Base-by-base conservation (phyloP, 2,113 vertebrate genomes). In the Bostrychus sinensis region DNA sequence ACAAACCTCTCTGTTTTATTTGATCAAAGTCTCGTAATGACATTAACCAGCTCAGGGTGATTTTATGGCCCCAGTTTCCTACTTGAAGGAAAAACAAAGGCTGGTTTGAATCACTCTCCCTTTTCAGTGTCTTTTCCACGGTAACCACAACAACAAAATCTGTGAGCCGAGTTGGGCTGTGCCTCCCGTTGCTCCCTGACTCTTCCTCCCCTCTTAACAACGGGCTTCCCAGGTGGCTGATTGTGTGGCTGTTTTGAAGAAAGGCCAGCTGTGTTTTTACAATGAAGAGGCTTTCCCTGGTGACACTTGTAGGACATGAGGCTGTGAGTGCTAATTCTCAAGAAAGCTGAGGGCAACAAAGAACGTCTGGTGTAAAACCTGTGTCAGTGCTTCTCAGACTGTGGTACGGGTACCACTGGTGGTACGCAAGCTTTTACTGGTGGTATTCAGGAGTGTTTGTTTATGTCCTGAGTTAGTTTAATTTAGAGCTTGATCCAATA, bases 181-280 rank as follows among this genome's bases (percentile, higher is more conserved):
- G 61, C 30, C 60, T 36, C 57, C 9, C 42, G 20, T 43, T 65
- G 60, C 20, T 50, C 25, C 45, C 38, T n/a, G n/a, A n/a, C n/a
- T 37, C 26, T 37, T 39, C 7, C 43, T 43, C 64, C 37, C 78
- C 37, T 30, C 65, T 54, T 19, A 72, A 53, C 67, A 13, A 48
- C 12, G 12, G 42, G 22, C 37, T 81, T 73, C 78, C 70, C 43
- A 36, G 75, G 64, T 75, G 77, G 53, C 38, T 77, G 60, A 61
- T 72, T 73, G 54, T 61, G 32, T 59, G 1, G 19, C 37, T 62
- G 23, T 68, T 39, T 51, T 66, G 57, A 37, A 17, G 60, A 16
- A 1, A 0, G 28, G 59, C 62, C 78, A 75, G 80, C 61, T 80
- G 77, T 56, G 46, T 46, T 58, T 48, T 53, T 23, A 34, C 53